Conservation (phyloP, 2,888 invertebrate genomes). For the Selenia dentaria region DNA sequence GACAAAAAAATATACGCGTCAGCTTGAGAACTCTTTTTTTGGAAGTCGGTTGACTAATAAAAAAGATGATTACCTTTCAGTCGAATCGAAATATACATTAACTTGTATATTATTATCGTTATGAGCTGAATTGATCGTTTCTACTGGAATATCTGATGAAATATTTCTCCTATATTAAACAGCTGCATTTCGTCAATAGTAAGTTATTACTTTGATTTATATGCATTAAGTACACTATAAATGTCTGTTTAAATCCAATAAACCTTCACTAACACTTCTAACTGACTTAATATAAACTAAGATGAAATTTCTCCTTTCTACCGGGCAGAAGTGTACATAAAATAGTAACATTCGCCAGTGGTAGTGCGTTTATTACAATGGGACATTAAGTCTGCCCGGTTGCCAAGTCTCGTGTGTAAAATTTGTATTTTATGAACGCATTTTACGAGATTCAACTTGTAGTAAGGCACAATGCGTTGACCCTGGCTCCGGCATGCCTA, state of each 20-base stretch:
- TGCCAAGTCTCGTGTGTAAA: conserved; percentile 21
- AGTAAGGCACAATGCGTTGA: conserved; percentile 13
- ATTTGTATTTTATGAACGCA: conserved; percentile 27
- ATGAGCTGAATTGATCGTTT: no score
- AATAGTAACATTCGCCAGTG: neutral
- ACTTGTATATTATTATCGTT: no score
- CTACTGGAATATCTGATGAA: no score
- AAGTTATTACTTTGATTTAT: no score
- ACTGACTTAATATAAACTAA: conserved; percentile 1
- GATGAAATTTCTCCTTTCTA: conserved; percentile 7
- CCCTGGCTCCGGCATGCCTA: conserved; percentile 4
- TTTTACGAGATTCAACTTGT: conserved; percentile 16
- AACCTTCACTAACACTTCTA: neutral
- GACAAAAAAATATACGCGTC: no score
- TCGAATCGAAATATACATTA: no score
- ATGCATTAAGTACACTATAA: no score
- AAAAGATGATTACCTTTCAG: no score
- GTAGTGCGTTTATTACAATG: conserved; percentile 26
- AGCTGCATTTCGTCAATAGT: no score
- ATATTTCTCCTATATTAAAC: no score
- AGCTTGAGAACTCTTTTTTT: no score
- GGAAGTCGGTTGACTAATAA: no score
- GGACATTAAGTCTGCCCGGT: conserved; percentile 27
- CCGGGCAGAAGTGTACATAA: neutral
- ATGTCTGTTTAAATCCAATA: neutral